Evolutionary conservation across 64 coral and sea anemone genomes (phyloP).

Genomic region (Actinia tenebrosa): DNA sequence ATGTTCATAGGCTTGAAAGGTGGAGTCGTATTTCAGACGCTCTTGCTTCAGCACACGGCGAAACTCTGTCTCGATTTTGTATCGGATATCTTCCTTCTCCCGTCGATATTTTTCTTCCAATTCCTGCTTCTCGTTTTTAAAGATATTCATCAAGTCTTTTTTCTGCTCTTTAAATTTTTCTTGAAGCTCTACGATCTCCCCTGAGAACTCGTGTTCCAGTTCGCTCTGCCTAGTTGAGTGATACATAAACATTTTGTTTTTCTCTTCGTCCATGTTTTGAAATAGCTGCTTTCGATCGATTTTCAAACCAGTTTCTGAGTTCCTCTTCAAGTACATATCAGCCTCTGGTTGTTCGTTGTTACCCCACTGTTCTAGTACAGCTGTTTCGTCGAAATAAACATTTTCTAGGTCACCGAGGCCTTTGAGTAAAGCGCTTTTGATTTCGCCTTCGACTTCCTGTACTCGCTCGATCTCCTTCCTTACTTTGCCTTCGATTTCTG

Average conservation of each 20-base stretch:
- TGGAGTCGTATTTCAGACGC: conserved; percentile 82
- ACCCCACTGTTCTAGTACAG: conserved; percentile 45
- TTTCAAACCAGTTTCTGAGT: conserved; percentile 44
- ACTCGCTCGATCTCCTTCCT: conserved; percentile 86
- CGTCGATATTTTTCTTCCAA: conserved; percentile 59
- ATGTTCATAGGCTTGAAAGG: conserved; percentile 89
- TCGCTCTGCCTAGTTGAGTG: conserved; percentile 71
- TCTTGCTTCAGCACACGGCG: conserved; percentile 81
- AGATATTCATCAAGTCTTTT: conserved; percentile 96
- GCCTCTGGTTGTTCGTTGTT: conserved; percentile 81
- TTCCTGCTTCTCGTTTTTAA: conserved; percentile 76
- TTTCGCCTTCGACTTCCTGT: conserved; percentile 84
- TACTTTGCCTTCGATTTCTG: conserved; percentile 67
- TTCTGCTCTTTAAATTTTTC: conserved; percentile 92
- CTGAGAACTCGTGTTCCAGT: conserved; percentile 82
- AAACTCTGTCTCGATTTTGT: conserved; percentile 86
- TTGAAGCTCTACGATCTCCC: conserved; percentile 89
- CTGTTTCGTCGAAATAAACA: conserved; percentile 76
- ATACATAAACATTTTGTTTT: conserved; percentile 70
- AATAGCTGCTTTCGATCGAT: conserved; percentile 55
- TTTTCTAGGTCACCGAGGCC: conserved; percentile 77
- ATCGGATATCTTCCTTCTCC: conserved; percentile 89
- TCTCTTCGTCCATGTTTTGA: conserved; percentile 55
- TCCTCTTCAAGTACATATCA: conserved; percentile 85
- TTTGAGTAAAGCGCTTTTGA: conserved; percentile 74